Evolutionary conservation across 2,888 invertebrate genomes (phyloP), one percentile per base, ranked within the genome.

Genomic region (Drosophila limbata): DNA sequence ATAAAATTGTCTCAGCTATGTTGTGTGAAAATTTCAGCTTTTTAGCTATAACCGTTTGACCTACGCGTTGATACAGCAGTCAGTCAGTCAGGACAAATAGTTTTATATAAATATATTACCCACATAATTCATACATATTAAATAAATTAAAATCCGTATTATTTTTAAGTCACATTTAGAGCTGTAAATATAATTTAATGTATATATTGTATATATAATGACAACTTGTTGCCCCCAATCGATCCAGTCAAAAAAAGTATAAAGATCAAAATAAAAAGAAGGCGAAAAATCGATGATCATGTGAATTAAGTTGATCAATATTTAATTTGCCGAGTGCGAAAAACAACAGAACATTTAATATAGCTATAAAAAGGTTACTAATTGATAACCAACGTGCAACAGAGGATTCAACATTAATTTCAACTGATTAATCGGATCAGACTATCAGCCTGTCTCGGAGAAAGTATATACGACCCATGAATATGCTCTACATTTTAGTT

Each of bases 291-390:
- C 75, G 69, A 85, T 85, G 77, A 79, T 79, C 85, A 81, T 79
- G 88, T 72, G 77, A 87, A 85, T 87, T 70, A 63, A 73, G 68
- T 64, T 56, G 51, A 70, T 74, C 71, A 72, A 73, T 69, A 70
- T 69, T 68, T 64, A 64, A 78, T 74, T 47, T 39, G 80, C 63
- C 61, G 71, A 79, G 81, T 84, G 77, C 62, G 77, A 75, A 72
- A 74, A 83, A 82, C 73, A 84, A 82, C 84, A 87, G 73, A 81
- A 70, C 70, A 75, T 79, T 87, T 84, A 83, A 87, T 86, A 88
- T 83, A 67, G 52, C 50, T 69, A 81, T 87, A 85, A 70, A 84
- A 72, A 68, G 61, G 37, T 50, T 75, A 81, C 85, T 85, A 85
- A 85, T 85, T 84, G 57, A 69, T 72, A 57, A 35, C 51, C 69